Conservation (phyloP, 2,113 vertebrate species). For the Pollachius pollachius region DNA sequence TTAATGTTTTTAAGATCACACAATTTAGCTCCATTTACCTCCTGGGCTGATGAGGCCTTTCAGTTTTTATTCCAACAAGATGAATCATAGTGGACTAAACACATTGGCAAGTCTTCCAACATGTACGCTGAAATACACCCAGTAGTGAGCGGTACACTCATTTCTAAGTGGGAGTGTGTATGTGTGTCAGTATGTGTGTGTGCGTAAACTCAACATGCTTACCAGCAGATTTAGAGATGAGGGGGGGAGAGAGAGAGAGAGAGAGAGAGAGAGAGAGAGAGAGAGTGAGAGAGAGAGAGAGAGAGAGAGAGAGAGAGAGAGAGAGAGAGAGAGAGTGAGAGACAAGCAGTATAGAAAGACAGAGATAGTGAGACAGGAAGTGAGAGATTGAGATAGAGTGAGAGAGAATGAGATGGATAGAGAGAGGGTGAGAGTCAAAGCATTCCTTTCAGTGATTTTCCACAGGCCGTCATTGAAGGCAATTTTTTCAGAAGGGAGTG, state of each 20-base stretch:
- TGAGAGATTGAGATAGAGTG: constrained; percentile 2
- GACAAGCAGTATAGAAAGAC: constrained; percentile 17
- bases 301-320: neutral
- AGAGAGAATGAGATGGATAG: constrained; percentile 9
- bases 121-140: too few relatives aligned
- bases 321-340: constrained; percentile 8
- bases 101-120: neutral
- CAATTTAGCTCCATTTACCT: constrained; percentile 60
- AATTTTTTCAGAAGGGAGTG: constrained; percentile 47
- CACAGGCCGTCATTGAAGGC: constrained; percentile 44
- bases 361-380: neutral
- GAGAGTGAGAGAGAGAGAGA: neutral
- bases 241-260: constrained; percentile 25
- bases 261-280: constrained; percentile 17
- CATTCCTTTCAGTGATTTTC: constrained; percentile 41
- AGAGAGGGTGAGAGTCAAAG: constrained; percentile 37
- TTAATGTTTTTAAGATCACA: constrained; percentile 56
- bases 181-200: constrained; percentile 7
- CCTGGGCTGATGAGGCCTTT: constrained; percentile 23
- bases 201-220: too few relatives aligned
- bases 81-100: neutral
- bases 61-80: constrained; percentile 26
- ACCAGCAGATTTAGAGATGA: constrained; percentile 8
- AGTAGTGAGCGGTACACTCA: too few relatives aligned
- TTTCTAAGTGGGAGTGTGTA: constrained; percentile 8